Conservation (phyloP, 2,113 vertebrate genomes). For the Physeter macrocephalus region DNA sequence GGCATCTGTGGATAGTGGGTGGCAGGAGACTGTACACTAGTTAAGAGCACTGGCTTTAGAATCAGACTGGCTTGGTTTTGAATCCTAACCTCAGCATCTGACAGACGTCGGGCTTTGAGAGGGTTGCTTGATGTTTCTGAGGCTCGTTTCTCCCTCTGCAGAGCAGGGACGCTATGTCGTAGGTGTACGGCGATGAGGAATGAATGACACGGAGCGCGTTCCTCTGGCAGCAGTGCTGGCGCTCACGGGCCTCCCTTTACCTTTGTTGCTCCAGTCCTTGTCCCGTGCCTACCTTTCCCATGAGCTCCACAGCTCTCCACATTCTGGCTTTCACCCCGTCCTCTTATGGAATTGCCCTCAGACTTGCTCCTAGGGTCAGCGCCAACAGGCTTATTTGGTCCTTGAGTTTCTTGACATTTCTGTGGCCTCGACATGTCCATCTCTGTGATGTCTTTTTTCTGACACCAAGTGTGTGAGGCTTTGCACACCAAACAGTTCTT, state of each 20-base stretch:
- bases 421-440: background rate
- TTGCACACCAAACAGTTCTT: background rate
- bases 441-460: background rate
- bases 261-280: background rate
- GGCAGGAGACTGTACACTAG: background rate
- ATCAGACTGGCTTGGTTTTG: background rate
- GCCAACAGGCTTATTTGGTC: background rate
- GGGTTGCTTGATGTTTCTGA: background rate
- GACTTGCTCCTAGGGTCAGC: background rate
- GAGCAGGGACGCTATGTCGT: too few species aligned
- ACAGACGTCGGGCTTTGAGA: background rate
- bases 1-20: too few species aligned
- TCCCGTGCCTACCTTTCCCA: background rate
- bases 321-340: background rate
- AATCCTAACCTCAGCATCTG: background rate
- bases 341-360: background rate
- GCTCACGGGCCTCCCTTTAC: accelerated
- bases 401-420: background rate
- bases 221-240: background rate
- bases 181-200: background rate
- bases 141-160: background rate
- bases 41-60: background rate
- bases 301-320: background rate
- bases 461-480: background rate
- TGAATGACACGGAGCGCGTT: background rate